These are phyloP conservation scores for Syngnathus floridae DNA, from an alignment of 2,113 vertebrate genomes.

Conservation along the genomic window DNA sequence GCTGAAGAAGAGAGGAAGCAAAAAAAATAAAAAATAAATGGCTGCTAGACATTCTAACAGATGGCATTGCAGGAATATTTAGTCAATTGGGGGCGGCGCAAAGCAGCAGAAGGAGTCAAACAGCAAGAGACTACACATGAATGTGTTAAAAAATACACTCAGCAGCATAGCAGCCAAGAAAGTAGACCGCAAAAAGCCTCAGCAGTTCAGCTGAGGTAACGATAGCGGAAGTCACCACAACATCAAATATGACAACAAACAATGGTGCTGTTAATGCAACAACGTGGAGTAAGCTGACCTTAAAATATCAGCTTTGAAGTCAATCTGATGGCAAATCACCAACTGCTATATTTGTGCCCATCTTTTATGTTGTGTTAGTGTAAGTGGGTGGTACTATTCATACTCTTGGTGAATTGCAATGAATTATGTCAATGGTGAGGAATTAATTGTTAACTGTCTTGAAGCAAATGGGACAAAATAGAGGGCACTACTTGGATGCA, in stretches of 20 bases:
- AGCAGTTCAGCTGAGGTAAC: conserved; percentile 50
- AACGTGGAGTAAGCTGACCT: background rate
- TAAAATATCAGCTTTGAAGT: background rate
- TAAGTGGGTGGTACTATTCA: background rate
- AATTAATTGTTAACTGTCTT: too few species aligned
- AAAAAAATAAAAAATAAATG: conserved; percentile 13
- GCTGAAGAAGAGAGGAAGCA: conserved; percentile 27
- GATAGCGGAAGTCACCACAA: conserved; percentile 18
- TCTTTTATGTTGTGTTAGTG: background rate
- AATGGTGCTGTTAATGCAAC: background rate
- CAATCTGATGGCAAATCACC: background rate
- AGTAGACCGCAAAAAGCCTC: conserved; percentile 36
- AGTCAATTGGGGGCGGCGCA: conserved; percentile 39
- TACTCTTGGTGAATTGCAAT: too few species aligned
- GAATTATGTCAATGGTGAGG: too few species aligned
- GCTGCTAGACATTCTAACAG: conserved; percentile 22
- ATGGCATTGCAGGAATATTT: conserved; percentile 37
- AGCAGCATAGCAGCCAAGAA: conserved; percentile 40
- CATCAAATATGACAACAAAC: conserved; percentile 1
- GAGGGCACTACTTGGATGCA: too few species aligned
- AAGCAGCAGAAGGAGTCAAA: conserved; percentile 25
- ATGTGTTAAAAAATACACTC: conserved; percentile 48
- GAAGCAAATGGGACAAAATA: too few species aligned
- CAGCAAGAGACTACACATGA: conserved; percentile 28
- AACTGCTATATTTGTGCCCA: background rate